Evolutionary conservation across 1,140 invertebrate species (phyloP), one percentile per base, ranked within the genome.

Genomic region (Camponotus vicinus): DNA sequence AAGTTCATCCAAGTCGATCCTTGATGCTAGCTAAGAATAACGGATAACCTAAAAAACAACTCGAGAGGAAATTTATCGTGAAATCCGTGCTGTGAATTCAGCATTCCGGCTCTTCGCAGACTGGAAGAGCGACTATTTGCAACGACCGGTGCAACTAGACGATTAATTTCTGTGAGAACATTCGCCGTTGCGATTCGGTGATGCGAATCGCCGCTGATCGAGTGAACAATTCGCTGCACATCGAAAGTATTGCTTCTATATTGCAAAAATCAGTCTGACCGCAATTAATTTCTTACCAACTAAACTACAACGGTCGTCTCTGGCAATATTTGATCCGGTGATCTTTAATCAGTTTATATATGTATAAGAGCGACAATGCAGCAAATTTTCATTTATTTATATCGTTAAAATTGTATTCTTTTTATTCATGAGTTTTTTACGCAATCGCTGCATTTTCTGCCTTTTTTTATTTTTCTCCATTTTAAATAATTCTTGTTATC

Each of bases 111-210:
- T 78, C 42, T 61, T 32, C 40, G 57, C 61, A 70, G 34, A 80
- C 79, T 45, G 80, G 75, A 85, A 78, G 57, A 85, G n/a, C 64
- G 2, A 32, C 21, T 4, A 21, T 64, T 52, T 69, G 8, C 57
- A 64, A 5, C 55, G 27, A 55, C 32, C 64, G 63, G 79, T 73
- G 34, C 40, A 32, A 42, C 7, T 2, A 40, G 21, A 15, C 37
- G 18, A 34, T 34, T 83, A 66, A 86, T 32, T 42, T 18, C 34
- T 83, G 82, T 86, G 78, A 79, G 83, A 85, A 88, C 70, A 83
- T 90, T 88, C 79, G 66, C 86, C 55, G 59, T n/a, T 78, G 55
- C 78, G 86, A 86, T 61, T 77, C 77, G 79, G n/a, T 57, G 80
- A 40, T 49, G 89, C 89, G 85, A 34, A 82, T 67, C 85, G 32